Conservation (phyloP, 2,113 vertebrate species). For the Stictonetta naevosa region DNA sequence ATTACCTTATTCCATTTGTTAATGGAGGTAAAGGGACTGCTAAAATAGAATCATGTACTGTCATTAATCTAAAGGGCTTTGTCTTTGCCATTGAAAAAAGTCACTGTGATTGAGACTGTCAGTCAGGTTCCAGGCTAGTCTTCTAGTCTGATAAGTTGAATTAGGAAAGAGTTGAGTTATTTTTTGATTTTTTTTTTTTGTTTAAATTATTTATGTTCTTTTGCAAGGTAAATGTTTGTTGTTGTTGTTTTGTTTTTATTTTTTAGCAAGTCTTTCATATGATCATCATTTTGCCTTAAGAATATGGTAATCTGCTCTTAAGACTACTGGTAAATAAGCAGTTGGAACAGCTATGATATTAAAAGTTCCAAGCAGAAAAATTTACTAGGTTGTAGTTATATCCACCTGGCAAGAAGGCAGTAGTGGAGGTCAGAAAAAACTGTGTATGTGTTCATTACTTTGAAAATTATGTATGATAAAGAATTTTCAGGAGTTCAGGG, state of each 20-base stretch:
- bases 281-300: background rate
- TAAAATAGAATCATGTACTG: background rate
- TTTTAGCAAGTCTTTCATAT: background rate
- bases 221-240: background rate
- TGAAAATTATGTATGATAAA: background rate
- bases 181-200: background rate
- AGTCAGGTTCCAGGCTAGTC: background rate
- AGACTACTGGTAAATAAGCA: background rate
- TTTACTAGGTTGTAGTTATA: background rate
- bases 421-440: background rate
- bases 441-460: background rate
- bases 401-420: background rate
- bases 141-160: background rate
- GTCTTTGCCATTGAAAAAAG: background rate
- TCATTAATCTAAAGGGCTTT: background rate
- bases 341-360: background rate
- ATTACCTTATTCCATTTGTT: background rate
- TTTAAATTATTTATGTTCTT: background rate
- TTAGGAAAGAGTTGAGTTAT: background rate
- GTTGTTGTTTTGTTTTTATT: too few relatives aligned
- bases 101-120: background rate
- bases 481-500: background rate
- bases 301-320: background rate
- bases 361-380: background rate
- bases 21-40: background rate